phyloP scores from a whole-genome alignment of 2,113 vertebrate genomes.

The Paralichthys olivaceus region DNA sequence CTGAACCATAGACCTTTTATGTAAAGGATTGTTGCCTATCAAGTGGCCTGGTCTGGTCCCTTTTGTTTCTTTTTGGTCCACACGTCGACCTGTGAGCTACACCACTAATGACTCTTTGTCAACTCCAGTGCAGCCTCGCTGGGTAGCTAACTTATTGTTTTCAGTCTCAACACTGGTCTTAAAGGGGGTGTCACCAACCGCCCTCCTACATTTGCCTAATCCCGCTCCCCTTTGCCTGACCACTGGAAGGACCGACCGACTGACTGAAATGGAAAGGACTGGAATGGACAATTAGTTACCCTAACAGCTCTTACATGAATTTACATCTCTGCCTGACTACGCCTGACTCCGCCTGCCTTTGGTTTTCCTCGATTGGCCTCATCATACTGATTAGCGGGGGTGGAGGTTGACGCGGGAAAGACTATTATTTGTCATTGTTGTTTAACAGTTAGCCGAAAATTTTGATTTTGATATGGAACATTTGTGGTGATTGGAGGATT shows the following conservation, averaged over 20 bases:
- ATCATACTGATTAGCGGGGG: constrained; percentile 37
- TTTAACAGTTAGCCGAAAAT: constrained; percentile 56
- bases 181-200: constrained; percentile 51
- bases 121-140: constrained; percentile 65
- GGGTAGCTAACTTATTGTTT: constrained; percentile 85
- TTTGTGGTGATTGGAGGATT: constrained; percentile 54
- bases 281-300: constrained; percentile 66
- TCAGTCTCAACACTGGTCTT: constrained; percentile 86
- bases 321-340: constrained; percentile 16
- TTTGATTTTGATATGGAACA: constrained; percentile 49
- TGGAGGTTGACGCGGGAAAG: constrained; percentile 48
- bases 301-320: constrained; percentile 37
- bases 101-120: constrained; percentile 77
- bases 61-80: constrained; percentile 51
- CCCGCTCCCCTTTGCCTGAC: constrained; percentile 35
- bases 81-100: constrained; percentile 67
- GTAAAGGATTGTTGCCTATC: constrained; percentile 54
- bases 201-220: constrained; percentile 56
- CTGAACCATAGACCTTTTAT: constrained; percentile 61
- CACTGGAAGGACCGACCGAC: constrained; percentile 66
- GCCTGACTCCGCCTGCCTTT: constrained; percentile 42
- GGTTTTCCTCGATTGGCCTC: constrained; percentile 40
- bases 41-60: constrained; percentile 47
- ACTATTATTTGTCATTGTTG: constrained; percentile 49
- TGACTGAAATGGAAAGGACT: constrained; percentile 65